phyloP scores from a whole-genome alignment of 2,888 invertebrate species.

The Salpingus planirostris region DNA sequence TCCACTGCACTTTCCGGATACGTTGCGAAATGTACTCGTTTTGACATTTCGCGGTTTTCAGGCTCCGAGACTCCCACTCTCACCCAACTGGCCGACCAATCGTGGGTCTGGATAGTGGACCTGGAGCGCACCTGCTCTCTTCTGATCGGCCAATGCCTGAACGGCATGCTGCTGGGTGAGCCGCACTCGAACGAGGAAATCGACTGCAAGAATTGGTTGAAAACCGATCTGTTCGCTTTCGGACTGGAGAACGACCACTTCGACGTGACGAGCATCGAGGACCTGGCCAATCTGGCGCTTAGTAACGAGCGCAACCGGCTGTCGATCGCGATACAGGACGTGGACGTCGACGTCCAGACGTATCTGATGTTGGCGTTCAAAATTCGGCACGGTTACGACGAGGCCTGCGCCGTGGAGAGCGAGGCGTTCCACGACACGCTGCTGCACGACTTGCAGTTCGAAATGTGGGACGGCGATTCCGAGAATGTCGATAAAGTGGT shows the following conservation, averaged over 20 bases:
- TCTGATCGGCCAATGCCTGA: constrained; percentile 50
- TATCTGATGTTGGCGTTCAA: constrained; percentile 31
- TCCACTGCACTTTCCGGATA: too few species aligned
- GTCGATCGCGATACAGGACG: constrained; percentile 20
- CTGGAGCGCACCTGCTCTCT: constrained; percentile 51
- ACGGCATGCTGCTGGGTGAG: constrained; percentile 47
- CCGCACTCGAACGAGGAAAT: constrained; percentile 41
- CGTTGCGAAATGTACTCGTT: too few species aligned
- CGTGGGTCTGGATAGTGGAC: constrained; percentile 52
- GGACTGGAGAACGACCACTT: constrained; percentile 27
- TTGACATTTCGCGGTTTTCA: too few species aligned
- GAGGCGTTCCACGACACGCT: constrained; percentile 34
- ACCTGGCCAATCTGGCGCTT: constrained; percentile 19
- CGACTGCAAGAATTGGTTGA: constrained; percentile 42
- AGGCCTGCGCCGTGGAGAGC: constrained; percentile 29
- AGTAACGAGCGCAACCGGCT: constrained; percentile 16
- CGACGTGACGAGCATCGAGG: constrained; percentile 18
- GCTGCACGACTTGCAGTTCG: constrained; percentile 37
- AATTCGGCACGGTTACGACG: constrained; percentile 34
- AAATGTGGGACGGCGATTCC: constrained; percentile 44
- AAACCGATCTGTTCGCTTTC: constrained; percentile 37
- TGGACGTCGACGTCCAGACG: constrained; percentile 24
- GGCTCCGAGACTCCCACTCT: constrained; percentile 46
- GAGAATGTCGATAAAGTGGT: constrained; percentile 43
- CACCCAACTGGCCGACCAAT: constrained; percentile 40